Evolutionary conservation across 2,113 vertebrate species (phyloP).

Genomic region (Amphiprion percula): DNA sequence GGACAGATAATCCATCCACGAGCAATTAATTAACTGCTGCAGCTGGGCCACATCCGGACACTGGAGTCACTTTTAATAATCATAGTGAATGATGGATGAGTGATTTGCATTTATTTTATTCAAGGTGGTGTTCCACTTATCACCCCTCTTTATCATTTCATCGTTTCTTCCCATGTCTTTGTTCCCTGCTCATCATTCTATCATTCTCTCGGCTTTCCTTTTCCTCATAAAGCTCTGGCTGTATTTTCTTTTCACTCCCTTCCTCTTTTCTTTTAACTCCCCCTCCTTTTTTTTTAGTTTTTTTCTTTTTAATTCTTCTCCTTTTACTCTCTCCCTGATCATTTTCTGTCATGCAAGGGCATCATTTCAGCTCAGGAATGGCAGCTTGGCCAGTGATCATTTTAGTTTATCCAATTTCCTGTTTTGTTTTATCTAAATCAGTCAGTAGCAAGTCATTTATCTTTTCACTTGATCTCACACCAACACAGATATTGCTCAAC

Average conservation of each 20-base stretch:
- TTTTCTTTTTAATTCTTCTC: not conserved
- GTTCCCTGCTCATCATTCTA: too few relatives aligned
- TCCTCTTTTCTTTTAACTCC: not conserved
- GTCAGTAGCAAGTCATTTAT: not conserved
- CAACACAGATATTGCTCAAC: not conserved
- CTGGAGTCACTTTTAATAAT: slow-evolving; percentile 75
- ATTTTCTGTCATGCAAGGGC: not conserved
- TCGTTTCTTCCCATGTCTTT: too few relatives aligned
- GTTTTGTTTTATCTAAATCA: not conserved
- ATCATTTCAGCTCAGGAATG: slow-evolving; percentile 5
- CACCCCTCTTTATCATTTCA: not conserved
- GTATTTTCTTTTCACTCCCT: not conserved
- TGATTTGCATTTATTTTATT: slow-evolving; percentile 50
- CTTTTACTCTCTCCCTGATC: not conserved
- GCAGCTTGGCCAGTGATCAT: not conserved
- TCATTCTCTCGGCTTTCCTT: too few relatives aligned
- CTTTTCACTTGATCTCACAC: not conserved
- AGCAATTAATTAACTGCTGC: slow-evolving; percentile 78
- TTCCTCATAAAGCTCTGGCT: not conserved
- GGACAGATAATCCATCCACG: slow-evolving; percentile 86
- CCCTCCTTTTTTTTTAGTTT: not conserved
- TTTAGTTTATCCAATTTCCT: slow-evolving; percentile 11
- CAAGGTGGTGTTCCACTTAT: slow-evolving; percentile 21
- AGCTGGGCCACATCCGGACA: slow-evolving; percentile 59
- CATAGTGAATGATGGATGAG: slow-evolving; percentile 60